Evolutionary conservation across 2,113 vertebrate genomes (phyloP).

Genomic region (Tachysurus fulvidraco): DNA sequence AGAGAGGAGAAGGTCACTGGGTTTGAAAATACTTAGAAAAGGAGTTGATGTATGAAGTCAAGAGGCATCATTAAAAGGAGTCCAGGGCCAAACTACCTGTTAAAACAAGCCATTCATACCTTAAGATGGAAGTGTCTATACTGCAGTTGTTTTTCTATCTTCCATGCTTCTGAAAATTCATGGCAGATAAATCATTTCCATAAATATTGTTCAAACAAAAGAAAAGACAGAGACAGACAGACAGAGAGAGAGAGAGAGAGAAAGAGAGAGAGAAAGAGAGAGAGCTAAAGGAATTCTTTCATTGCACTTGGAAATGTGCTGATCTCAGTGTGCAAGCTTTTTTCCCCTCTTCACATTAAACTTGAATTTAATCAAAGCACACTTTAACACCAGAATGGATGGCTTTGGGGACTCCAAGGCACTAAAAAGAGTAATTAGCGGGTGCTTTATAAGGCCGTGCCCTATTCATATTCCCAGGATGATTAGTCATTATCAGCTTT

Average conservation of each 20-base stretch:
- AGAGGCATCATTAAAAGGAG: not conserved
- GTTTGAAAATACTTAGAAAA: not conserved
- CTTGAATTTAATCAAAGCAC: constrained; percentile 66
- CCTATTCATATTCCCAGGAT: constrained; percentile 65
- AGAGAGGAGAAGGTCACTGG: not conserved
- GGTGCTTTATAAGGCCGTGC: constrained; percentile 54
- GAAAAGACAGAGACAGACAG: too few relatives aligned
- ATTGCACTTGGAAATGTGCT: constrained; percentile 36
- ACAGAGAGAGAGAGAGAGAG: not conserved
- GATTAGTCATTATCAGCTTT: constrained; percentile 62
- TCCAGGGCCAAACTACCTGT: constrained; percentile 44
- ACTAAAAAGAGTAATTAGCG: constrained; percentile 61
- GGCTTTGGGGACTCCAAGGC: constrained; percentile 52
- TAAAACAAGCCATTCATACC: constrained; percentile 43
- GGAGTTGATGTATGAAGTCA: not conserved
- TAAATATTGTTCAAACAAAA: not conserved
- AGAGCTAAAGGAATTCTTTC: not conserved
- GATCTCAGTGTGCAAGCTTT: constrained; percentile 51
- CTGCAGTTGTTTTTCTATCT: constrained; percentile 52
- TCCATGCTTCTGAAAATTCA: constrained; percentile 1
- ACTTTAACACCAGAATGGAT: constrained; percentile 47
- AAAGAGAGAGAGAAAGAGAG: not conserved
- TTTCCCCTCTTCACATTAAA: constrained; percentile 61
- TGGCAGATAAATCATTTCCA: constrained; percentile 30
- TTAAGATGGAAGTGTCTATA: constrained; percentile 49